phyloP scores from a whole-genome alignment of 2,797 vertebrate species.

The Philypnodon macrostomus region DNA sequence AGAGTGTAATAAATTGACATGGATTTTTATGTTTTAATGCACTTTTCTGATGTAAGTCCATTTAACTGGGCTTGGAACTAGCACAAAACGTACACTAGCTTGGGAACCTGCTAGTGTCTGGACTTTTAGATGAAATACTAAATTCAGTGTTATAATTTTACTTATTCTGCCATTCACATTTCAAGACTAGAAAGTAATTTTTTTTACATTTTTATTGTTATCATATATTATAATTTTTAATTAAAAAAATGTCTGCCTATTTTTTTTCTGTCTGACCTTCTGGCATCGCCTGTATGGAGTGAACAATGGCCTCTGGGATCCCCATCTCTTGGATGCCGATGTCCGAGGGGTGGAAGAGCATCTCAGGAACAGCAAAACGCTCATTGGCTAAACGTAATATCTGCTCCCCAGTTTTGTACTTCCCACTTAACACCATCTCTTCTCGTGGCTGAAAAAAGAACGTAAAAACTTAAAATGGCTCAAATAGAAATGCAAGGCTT shows the following conservation, averaged over 20 bases:
- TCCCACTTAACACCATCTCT: constrained; percentile 94
- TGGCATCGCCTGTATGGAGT: constrained; percentile 90
- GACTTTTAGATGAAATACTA: too few species aligned
- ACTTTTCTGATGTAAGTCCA: too few species aligned
- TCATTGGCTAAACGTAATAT: constrained; percentile 92
- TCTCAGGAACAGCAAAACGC: constrained; percentile 96
- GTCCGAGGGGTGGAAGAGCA: constrained; percentile 94
- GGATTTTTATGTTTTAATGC: too few species aligned
- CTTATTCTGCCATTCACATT: too few species aligned
- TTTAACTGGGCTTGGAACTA: too few species aligned
- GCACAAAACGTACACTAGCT: too few species aligned
- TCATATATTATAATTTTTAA: too few species aligned
- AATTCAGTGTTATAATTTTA: too few species aligned
- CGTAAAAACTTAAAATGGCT: neutral
- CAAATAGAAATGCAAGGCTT: neutral
- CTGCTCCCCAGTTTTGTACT: constrained; percentile 96
- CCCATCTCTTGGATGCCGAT: constrained; percentile 98
- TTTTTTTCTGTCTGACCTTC: constrained; percentile 76
- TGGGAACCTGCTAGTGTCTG: too few species aligned
- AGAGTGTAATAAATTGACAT: too few species aligned
- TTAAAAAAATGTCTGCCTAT: neutral
- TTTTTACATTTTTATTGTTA: too few species aligned
- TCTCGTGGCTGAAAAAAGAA: constrained; percentile 80
- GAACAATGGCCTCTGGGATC: constrained; percentile 90
- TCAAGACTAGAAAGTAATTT: too few species aligned